Base-by-base conservation (phyloP, 2,113 vertebrate species). In the Thalassarche chlororhynchos region DNA sequence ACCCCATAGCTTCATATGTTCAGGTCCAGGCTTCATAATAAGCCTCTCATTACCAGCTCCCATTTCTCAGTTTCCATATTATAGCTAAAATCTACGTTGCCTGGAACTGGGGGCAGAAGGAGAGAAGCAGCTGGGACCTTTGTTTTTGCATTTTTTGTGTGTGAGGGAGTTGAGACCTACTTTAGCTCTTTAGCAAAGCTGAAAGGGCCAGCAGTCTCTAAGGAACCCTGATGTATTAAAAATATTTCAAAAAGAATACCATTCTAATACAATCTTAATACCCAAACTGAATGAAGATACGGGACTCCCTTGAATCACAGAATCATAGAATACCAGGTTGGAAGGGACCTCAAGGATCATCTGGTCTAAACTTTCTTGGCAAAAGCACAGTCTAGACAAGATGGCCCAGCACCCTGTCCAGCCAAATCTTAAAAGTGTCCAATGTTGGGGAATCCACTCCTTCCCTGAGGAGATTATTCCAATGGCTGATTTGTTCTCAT, bases 371-470 rank as follows among this genome's bases (percentile, higher is more conserved):
- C 2, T 34, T 32, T 44, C 20, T 28, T 38, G 6, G 6, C 25
- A 54, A 85, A 81, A 70, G 2, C 3, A 44, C 0, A 0, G 9
- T n/a, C 6, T 36, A 80, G n/a, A 36, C 5, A 72, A 55, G 24
- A 51, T 13, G 6, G 11, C 0, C 5, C 25, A 51, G 4, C 11
- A 84, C 1, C 8, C 4, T 42, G 9, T 13, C 3, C 15, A 66
- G 6, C 1, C 1, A 0, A 61, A 61, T 13, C 12, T 46, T 74
- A 7, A 36, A 40, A 71, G 2, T 71, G 7, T 32, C 8, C 13
- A 17, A 2, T 28, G 8, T 0, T 65, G 26, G 2, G 2, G 23
- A 70, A 66, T 44, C 4, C 26, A 65, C 5, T 3, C 9, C 26
- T 83, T 51, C 21, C 17, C 6, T 31, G 7, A 6, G 4, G 11